A percentile compares a stretch with the other conserved stretches of the same genome.
phyloP scores from a whole-genome alignment of 2,888 invertebrate species.

The Nomada lathburiana region DNA sequence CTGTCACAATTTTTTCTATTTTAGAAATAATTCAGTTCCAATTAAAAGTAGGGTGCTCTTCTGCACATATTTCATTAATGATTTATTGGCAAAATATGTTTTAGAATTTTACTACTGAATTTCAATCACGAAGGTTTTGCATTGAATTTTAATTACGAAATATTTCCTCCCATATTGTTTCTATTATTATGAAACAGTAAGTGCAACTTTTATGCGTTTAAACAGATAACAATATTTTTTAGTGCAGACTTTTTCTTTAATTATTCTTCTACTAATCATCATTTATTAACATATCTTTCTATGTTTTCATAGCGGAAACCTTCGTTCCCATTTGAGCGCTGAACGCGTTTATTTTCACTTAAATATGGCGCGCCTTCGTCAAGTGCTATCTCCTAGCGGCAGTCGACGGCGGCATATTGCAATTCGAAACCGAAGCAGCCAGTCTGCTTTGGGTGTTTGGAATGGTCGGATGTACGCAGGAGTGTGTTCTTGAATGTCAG shows the following conservation, averaged over 20 bases:
- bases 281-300: too few relatives aligned
- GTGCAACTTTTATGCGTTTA: too few relatives aligned
- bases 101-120: neutral
- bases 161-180: neutral
- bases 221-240: too few relatives aligned
- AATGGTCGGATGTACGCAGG: neutral
- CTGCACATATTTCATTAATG: neutral
- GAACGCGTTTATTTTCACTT: conserved; percentile 6
- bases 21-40: neutral
- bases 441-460: conserved; percentile 50
- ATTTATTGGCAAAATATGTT: neutral
- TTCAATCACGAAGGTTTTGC: neutral
- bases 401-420: neutral
- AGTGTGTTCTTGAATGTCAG: conserved; percentile 22
- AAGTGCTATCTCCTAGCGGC: neutral
- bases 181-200: too few relatives aligned
- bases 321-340: conserved; percentile 6
- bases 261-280: too few relatives aligned
- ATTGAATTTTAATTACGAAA: neutral
- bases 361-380: conserved; percentile 15
- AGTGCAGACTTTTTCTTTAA: too few relatives aligned
- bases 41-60: neutral
- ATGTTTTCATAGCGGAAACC: neutral
- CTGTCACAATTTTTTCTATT: neutral
- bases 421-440: conserved; percentile 23